phyloP scores from a whole-genome alignment of 2,113 vertebrate genomes.

The Boulengeromyrus knoepffleri region DNA sequence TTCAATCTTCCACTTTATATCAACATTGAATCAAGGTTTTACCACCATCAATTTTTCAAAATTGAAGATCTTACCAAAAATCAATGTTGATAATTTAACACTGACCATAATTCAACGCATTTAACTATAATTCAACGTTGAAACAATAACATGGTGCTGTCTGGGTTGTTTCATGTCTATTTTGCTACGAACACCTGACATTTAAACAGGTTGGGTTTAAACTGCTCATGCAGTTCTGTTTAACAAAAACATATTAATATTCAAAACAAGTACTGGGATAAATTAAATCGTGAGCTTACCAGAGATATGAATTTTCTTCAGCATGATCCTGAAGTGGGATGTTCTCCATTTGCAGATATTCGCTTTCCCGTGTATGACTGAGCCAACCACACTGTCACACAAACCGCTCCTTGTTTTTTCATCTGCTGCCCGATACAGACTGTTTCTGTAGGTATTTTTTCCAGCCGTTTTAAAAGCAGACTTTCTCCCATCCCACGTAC shows the following conservation, averaged over 20 bases:
- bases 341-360: slow-evolving; percentile 41
- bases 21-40: too few relatives aligned
- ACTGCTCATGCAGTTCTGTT: background rate
- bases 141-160: too few relatives aligned
- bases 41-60: too few relatives aligned
- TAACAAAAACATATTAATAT: background rate
- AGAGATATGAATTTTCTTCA: slow-evolving; percentile 47
- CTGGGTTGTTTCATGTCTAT: background rate
- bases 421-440: too few relatives aligned
- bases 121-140: too few relatives aligned
- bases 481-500: background rate
- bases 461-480: background rate
- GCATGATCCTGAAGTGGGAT: slow-evolving; percentile 33
- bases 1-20: too few relatives aligned
- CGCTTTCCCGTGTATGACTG: background rate
- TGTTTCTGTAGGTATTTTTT: background rate
- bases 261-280: background rate
- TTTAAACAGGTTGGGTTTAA: background rate
- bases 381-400: background rate
- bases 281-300: slow-evolving; percentile 40
- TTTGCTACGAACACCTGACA: background rate
- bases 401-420: background rate
- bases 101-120: too few relatives aligned
- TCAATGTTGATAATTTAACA: too few relatives aligned
- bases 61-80: too few relatives aligned